A percentile compares a stretch with the other conserved stretches of the same genome.
Evolutionary conservation across 2,797 vertebrate species (phyloP).

Genomic region (Podarcis lilfordi): DNA sequence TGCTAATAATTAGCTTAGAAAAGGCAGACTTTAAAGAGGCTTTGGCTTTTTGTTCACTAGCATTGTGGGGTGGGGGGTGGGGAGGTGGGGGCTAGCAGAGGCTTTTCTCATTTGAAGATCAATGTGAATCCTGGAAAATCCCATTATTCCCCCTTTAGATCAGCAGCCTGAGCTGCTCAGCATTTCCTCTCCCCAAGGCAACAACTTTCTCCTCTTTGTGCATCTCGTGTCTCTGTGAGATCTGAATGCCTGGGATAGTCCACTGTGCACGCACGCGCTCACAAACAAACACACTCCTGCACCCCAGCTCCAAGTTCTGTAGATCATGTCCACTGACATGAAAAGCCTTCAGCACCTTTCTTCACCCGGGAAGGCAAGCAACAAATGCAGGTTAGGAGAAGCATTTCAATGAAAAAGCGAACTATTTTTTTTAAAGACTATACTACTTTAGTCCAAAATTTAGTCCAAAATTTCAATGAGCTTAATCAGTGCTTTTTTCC

Average conservation of each 20-base stretch:
- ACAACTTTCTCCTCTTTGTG: slow-evolving; percentile 66
- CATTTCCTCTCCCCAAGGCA: slow-evolving; percentile 78
- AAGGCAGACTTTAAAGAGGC: slow-evolving; percentile 78
- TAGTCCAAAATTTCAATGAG: too few relatives aligned
- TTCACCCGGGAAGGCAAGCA: not conserved
- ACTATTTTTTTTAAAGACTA: accelerated
- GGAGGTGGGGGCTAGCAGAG: slow-evolving; percentile 72
- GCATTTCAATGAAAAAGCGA: not conserved
- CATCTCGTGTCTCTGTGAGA: slow-evolving; percentile 28
- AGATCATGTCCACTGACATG: not conserved
- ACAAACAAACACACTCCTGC: not conserved
- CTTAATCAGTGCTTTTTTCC: too few relatives aligned
- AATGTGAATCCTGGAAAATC: slow-evolving; percentile 94
- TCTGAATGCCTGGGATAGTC: slow-evolving; percentile 23
- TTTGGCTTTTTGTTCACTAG: slow-evolving; percentile 80
- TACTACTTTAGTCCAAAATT: not conserved
- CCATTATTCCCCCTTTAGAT: slow-evolving; percentile 88
- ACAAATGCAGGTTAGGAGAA: accelerated
- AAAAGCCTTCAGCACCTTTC: not conserved
- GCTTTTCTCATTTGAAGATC: slow-evolving; percentile 85
- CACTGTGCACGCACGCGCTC: not conserved
- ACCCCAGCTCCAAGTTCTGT: not conserved
- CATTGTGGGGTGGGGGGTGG: slow-evolving; percentile 66
- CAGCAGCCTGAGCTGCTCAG: slow-evolving; percentile 76
- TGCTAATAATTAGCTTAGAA: slow-evolving; percentile 83